Percentiles rank a stretch among this genome's conserved stretches.
These are phyloP conservation scores for Pristis pectinata DNA, from an alignment of 2,797 vertebrate species.

Conservation along the genomic window DNA sequence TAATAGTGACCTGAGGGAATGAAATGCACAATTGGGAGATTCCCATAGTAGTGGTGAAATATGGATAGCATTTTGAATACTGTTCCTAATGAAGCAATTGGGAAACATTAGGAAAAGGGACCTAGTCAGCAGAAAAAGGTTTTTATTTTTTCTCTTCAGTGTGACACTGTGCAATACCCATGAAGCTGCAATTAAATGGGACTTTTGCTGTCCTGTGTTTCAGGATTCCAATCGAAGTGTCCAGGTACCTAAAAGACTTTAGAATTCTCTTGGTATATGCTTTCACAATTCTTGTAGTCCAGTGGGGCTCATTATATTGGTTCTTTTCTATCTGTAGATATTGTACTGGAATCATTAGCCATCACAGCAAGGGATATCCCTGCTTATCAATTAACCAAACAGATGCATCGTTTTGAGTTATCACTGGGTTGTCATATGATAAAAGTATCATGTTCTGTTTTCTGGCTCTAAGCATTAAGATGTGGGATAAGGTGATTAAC, in stretches of 20 bases:
- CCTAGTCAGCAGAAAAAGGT: background rate
- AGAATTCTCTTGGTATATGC: background rate
- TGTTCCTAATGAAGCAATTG: background rate
- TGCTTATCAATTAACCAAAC: background rate
- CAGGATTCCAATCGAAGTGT: background rate
- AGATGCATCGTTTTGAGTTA: background rate
- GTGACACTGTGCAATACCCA: background rate
- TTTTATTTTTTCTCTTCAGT: background rate
- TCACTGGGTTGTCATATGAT: background rate
- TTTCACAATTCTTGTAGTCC: background rate
- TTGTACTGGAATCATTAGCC: background rate
- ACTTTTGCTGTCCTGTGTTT: background rate
- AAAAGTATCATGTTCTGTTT: background rate
- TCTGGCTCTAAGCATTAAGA: background rate
- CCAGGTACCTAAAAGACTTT: background rate
- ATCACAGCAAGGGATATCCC: background rate
- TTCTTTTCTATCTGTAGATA: background rate
- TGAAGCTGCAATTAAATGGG: background rate
- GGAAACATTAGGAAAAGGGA: background rate
- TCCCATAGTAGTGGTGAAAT: background rate
- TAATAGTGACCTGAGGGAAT: background rate
- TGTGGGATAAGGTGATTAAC: background rate
- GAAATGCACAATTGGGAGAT: background rate
- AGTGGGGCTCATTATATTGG: background rate
- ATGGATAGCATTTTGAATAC: background rate